Conservation (phyloP, 2,888 invertebrate genomes). For the Macaria notata region DNA sequence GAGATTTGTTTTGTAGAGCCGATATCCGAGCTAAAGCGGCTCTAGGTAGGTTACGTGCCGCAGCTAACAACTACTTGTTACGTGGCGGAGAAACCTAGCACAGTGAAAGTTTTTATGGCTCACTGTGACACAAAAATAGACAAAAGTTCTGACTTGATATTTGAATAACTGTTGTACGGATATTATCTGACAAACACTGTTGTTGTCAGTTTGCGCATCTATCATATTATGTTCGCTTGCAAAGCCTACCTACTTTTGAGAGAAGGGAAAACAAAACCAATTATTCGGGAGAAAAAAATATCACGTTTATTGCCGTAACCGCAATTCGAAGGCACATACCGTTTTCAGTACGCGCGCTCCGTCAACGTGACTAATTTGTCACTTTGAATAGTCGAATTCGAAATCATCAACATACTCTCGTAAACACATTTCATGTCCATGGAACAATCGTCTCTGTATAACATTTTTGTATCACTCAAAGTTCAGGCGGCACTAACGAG, state of each 20-base stretch:
- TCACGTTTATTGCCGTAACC: conserved; percentile 77
- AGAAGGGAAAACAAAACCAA: conserved; percentile 50
- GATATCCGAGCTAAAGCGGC: conserved; percentile 34
- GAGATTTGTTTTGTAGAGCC: too few species aligned
- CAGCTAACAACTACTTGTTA: conserved; percentile 57
- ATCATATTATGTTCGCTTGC: too few species aligned
- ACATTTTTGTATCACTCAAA: conserved; percentile 48
- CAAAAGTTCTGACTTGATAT: conserved; percentile 37
- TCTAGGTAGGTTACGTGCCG: conserved; percentile 46
- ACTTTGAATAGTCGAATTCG: conserved; percentile 53
- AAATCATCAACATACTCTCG: conserved; percentile 39
- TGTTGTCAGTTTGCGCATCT: neutral
- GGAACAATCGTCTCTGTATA: conserved; percentile 54
- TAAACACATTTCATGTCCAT: conserved; percentile 57
- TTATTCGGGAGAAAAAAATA: conserved; percentile 61
- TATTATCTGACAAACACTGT: conserved; percentile 15
- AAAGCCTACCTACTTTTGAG: neutral
- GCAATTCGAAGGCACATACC: conserved; percentile 81
- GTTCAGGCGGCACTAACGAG: conserved; percentile 72
- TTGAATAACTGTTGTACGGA: conserved; percentile 30
- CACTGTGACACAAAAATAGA: conserved; percentile 50
- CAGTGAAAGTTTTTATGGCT: conserved; percentile 68
- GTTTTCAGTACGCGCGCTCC: conserved; percentile 70
- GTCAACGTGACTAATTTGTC: conserved; percentile 74
- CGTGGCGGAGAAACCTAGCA: conserved; percentile 67